Percentiles rank a stretch among this genome's conserved stretches.
Conservation (phyloP, 2,113 vertebrate genomes). For the Esox niger region DNA sequence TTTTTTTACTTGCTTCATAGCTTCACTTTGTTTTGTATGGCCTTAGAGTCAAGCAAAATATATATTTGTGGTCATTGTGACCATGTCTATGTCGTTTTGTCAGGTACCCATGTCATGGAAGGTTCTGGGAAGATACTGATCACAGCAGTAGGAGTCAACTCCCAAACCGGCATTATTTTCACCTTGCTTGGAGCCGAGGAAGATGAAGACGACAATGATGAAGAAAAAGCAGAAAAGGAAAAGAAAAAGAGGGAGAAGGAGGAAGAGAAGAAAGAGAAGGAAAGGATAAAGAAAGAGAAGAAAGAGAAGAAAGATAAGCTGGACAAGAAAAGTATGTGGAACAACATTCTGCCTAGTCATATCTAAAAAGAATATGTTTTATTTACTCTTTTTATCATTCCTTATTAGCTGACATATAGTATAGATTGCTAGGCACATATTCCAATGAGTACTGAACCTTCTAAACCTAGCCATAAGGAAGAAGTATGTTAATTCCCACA, state of each 20-base stretch:
- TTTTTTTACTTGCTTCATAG: no score
- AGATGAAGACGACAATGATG: constrained; percentile 80
- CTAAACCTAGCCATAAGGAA: no score
- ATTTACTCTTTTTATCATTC: no score
- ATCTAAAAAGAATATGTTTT: no score
- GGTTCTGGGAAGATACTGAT: constrained; percentile 95
- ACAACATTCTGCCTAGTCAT: no score
- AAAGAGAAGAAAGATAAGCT: constrained; percentile 32
- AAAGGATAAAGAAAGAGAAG: constrained; percentile 44
- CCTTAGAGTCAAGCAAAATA: no score
- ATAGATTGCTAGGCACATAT: no score
- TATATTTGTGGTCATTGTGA: no score
- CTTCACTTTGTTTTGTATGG: no score
- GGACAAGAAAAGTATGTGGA: constrained; percentile 67
- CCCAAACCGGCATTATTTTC: constrained; percentile 97
- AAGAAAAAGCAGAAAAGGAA: constrained; percentile 68
- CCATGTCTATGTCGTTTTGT: neutral
- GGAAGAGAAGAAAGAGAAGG: constrained; percentile 39
- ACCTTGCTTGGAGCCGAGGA: constrained; percentile 89
- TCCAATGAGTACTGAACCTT: no score
- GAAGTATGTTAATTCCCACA: no score
- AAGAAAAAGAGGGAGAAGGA: constrained; percentile 32
- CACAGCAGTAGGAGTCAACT: constrained; percentile 93
- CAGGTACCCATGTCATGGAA: constrained; percentile 98
- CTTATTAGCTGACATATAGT: no score